These are phyloP conservation scores for Palaemon carinicauda DNA, from an alignment of 1,140 invertebrate genomes.

Conservation along the genomic window DNA sequence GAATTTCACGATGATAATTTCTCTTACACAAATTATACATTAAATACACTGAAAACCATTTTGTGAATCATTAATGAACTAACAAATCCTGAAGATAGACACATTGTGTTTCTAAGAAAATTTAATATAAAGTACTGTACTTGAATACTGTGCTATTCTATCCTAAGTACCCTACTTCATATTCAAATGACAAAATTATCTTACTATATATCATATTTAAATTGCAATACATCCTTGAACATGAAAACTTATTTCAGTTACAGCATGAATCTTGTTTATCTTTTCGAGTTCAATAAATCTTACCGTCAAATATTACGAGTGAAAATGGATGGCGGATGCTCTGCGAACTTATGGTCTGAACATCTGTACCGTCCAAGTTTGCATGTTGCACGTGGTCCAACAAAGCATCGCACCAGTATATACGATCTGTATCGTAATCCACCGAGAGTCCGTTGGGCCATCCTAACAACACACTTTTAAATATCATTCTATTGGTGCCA, in stretches of 20 bases:
- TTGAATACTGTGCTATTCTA: no score
- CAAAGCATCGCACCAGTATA: conserved; percentile 96
- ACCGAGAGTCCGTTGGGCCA: conserved; percentile 96
- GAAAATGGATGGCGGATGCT: conserved; percentile 96
- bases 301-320: conserved; percentile 85
- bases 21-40: neutral
- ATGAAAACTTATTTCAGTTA: no score
- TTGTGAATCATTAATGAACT: neutral
- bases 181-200: no score
- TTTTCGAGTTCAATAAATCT: neutral
- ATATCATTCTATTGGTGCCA: conserved; percentile 84
- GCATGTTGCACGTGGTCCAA: conserved; percentile 96
- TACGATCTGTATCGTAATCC: conserved; percentile 83
- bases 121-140: no score
- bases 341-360: conserved; percentile 87
- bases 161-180: no score
- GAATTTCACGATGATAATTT: neutral
- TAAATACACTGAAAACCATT: no score
- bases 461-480: conserved; percentile 90
- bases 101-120: no score
- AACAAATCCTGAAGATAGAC: no score
- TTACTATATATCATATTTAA: no score
- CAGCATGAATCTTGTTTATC: no score
- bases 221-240: no score
- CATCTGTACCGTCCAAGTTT: conserved; percentile 91